Evolutionary conservation across 2,113 vertebrate genomes (phyloP), one percentile per base, ranked within the genome.

Genomic region (Heliornis fulica): DNA sequence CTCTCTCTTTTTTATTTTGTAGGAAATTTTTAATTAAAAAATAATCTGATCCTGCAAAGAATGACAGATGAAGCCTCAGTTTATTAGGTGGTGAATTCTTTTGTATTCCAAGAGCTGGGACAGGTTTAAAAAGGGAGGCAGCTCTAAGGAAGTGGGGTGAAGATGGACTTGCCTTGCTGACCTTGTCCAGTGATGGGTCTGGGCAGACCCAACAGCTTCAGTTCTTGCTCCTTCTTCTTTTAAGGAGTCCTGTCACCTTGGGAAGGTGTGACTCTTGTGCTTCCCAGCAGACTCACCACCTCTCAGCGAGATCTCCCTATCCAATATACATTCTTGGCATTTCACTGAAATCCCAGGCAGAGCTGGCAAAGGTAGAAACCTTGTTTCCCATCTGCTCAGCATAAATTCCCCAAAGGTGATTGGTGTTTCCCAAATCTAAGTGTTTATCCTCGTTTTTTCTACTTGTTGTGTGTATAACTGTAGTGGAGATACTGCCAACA

Each of bases 1-100:
- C 43, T 53, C 83, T 75, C 79, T 18, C 83, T 78, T 64, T 25
- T 51, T 72, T 63, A 68, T 69, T 90, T 69, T 32, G 31, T 65
- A 82, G 93, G 96, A 94, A 87, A 87, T 69, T 87, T 97, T 97
- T 97, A 97, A 98, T 97, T 94, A 94, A 91, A 97, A 98, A 96
- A 93, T 92, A 96, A 97, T 97, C 97, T 96, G 95, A 97, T 97
- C 64, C 48, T 50, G 79, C 28, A 5, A 40, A 82, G 94, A 95
- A 56, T 34, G 93, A 71, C 89, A 45, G 79, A 32, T 65, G 85
- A 94, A 51, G 90, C 76, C 92, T 41, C 36, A 43, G 57, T 32
- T 40, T 45, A 21, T 18, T 46, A 63, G 61, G 53, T 40, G 61
- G 29, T 17, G 64, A 78, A 84, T 89, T 84, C 63, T 77, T 48